phyloP scores from a whole-genome alignment of 2,113 vertebrate genomes.

The Rhinoptilus africanus region DNA sequence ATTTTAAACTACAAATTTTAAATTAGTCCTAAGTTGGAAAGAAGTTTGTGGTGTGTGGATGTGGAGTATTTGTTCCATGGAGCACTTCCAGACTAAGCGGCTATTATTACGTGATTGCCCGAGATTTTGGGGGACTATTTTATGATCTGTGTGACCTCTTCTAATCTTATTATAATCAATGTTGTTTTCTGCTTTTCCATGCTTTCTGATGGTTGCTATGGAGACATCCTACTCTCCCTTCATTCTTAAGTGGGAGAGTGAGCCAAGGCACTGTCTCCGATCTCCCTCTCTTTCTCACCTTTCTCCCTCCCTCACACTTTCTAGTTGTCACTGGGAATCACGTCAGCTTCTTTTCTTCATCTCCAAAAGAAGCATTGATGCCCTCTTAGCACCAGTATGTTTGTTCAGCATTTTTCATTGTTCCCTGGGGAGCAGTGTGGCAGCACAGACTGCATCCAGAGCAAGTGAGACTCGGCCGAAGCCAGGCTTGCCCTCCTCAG shows the following conservation, averaged over 20 bases:
- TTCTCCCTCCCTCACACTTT: slow-evolving; percentile 31
- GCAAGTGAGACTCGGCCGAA: not conserved
- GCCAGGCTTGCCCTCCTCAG: not conserved
- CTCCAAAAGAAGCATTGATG: slow-evolving; percentile 6
- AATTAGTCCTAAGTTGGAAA: not conserved
- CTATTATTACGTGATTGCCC: not conserved
- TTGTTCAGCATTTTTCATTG: not conserved
- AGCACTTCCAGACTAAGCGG: not conserved
- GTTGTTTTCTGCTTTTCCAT: slow-evolving; percentile 48
- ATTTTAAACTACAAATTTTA: not conserved
- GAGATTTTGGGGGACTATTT: slow-evolving; percentile 26
- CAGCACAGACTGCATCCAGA: not conserved
- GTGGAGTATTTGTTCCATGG: not conserved
- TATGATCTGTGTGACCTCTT: slow-evolving; percentile 47
- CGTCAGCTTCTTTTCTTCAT: not conserved
- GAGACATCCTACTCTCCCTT: slow-evolving; percentile 33
- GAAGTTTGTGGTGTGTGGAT: not conserved
- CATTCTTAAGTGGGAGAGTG: slow-evolving; percentile 15
- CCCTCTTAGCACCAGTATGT: slow-evolving; percentile 27
- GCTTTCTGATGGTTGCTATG: slow-evolving; percentile 50
- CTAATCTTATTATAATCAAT: slow-evolving; percentile 56
- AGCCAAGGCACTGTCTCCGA: not conserved
- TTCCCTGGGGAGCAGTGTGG: not conserved
- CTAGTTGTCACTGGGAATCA: slow-evolving; percentile 40
- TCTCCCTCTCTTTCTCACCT: slow-evolving; percentile 44